A percentile compares a stretch with the other conserved stretches of the same genome.
Evolutionary conservation across 2,113 vertebrate genomes (phyloP).

Genomic region (Spea multiplicata): DNA sequence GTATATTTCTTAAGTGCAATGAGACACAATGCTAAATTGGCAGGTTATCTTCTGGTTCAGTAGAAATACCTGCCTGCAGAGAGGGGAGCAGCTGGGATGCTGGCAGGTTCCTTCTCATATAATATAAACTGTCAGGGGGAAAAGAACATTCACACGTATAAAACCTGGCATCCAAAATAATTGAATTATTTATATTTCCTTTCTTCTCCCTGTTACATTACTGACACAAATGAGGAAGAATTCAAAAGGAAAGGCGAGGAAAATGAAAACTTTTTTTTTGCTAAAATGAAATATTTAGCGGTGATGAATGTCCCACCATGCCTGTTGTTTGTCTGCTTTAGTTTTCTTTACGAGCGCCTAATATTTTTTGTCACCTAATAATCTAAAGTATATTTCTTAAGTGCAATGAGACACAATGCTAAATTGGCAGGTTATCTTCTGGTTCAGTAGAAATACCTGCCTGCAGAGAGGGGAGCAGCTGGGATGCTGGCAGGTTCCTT

Average conservation of each 20-base stretch:
- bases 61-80: constrained; percentile 21
- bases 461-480: constrained; percentile 24
- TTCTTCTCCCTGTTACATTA: constrained; percentile 29
- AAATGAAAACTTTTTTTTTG: background rate
- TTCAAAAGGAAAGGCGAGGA: background rate
- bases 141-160: constrained; percentile 31
- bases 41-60: background rate
- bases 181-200: constrained; percentile 46
- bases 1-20: background rate
- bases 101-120: constrained; percentile 23
- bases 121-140: constrained; percentile 44
- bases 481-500: constrained; percentile 22
- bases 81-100: constrained; percentile 31
- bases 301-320: too few relatives aligned
- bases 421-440: background rate
- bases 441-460: constrained; percentile 25
- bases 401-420: constrained; percentile 6
- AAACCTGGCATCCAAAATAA: constrained; percentile 32
- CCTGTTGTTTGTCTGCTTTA: too few relatives aligned
- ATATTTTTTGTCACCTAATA: constrained; percentile 15
- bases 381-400: background rate
- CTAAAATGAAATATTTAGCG: constrained; percentile 32
- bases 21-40: constrained; percentile 17
- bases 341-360: background rate
- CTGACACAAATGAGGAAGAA: constrained; percentile 18